Base-by-base conservation (phyloP, 1,140 invertebrate genomes). In the Bombus difficillimus region DNA sequence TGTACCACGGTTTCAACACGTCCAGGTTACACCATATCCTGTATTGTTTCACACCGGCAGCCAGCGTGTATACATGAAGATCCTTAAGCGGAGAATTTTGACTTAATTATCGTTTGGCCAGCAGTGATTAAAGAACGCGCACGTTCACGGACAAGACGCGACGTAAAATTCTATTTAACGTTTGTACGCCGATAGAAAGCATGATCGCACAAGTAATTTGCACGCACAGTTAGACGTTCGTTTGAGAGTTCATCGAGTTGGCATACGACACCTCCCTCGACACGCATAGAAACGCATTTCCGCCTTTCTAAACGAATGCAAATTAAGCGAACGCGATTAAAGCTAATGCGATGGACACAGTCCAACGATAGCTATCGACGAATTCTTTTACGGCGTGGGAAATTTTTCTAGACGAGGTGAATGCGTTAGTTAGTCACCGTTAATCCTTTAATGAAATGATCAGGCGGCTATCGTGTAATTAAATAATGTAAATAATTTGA, bases 291-390 rank as follows among this genome's bases (percentile, higher is more conserved):
- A 53, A 82, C 85, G 82, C 77, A 76, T 86, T 91, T 91, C 90
- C 90, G 90, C 88, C 86, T 91, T 91, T 91, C 90, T 91, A 91
- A 83, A 59, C 71, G 90, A 81, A 91, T 91, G 86, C 66, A 88
- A 91, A 91, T 91, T 71, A 86, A 83, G 32, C 64, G 86, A 83
- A 69, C 66, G 66, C 47, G 57, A 90, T 85, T 82, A 71, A 85
- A 62, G 28, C 28, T 37, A 53, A 53, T 53, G 47, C 77, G 77
- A 88, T 83, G 81, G 76, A 78, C 69, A 62, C 12, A 15, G 53
- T 85, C 81, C 83, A 83, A 32, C 86, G 68, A 81, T 85, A 66
- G 12, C 41, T 59, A 72, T 43, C n/a, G 9, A 37, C 12, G 59
- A 81, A 83, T 86, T 83, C 78, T 71, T 86, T 57, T 62, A n/a